Conservation (phyloP, 2,797 vertebrate species). For the Cynopterus sphinx region DNA sequence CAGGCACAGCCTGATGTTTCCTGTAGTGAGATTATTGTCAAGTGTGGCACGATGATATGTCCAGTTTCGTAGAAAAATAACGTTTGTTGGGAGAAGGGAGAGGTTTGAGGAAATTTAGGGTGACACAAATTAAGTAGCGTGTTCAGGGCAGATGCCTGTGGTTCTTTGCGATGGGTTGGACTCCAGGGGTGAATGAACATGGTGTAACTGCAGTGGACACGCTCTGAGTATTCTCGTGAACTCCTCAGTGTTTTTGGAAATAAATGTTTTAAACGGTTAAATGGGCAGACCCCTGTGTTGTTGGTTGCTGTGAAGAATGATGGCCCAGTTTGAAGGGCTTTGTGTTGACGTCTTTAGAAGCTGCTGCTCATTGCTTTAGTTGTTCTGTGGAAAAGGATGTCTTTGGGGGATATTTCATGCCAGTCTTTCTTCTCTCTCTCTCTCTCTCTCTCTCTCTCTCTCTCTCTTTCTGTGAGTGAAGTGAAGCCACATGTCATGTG, state of each 20-base stretch:
- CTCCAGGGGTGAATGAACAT: background rate
- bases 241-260: background rate
- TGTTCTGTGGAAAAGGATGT: background rate
- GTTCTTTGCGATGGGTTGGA: background rate
- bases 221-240: background rate
- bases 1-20: background rate
- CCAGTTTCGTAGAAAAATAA: background rate
- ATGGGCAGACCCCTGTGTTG: background rate
- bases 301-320: background rate
- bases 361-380: background rate
- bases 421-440: background rate
- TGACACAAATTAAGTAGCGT: background rate
- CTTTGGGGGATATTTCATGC: background rate
- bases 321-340: background rate
- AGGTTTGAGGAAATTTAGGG: background rate
- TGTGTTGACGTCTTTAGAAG: background rate
- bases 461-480: background rate
- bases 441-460: background rate
- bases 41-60: background rate
- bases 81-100: background rate
- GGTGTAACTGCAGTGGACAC: fast-evolving
- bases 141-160: background rate
- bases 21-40: background rate
- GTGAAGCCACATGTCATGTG: background rate
- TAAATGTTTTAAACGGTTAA: background rate